Conservation (phyloP, 2,888 invertebrate species). For the Cremastinae sp. region DNA sequence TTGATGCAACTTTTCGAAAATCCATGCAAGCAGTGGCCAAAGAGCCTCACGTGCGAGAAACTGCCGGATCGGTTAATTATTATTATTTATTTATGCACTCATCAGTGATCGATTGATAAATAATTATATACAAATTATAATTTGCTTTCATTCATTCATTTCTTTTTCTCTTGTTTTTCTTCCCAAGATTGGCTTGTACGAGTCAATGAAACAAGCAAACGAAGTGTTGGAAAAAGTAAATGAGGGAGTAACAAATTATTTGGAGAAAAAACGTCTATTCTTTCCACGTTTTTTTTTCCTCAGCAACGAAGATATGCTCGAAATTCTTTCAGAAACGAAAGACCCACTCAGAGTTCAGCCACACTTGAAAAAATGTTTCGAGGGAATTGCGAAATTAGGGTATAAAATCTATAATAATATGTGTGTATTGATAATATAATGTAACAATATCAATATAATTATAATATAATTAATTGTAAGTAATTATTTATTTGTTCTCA, state of each 20-base stretch:
- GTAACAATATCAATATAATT: too few relatives aligned
- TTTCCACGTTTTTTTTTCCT: slow-evolving; percentile 95
- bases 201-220: slow-evolving; percentile 86
- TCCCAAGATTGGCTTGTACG: slow-evolving; percentile 83
- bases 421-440: too few relatives aligned
- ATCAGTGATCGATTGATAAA: background rate
- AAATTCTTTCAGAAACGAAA: slow-evolving; percentile 94
- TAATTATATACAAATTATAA: slow-evolving; percentile 4
- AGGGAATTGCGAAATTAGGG: slow-evolving; percentile 89
- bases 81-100: background rate
- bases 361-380: slow-evolving; percentile 93
- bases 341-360: slow-evolving; percentile 92
- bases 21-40: slow-evolving; percentile 85
- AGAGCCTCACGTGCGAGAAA: slow-evolving; percentile 85
- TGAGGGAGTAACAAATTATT: slow-evolving; percentile 90
- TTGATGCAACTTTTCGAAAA: slow-evolving; percentile 85
- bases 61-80: slow-evolving; percentile 82
- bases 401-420: too few relatives aligned
- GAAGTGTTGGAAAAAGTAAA: slow-evolving; percentile 89
- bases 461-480: too few relatives aligned
- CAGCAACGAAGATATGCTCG: slow-evolving; percentile 94
- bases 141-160: background rate
- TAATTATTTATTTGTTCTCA: background rate
- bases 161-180: background rate
- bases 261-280: slow-evolving; percentile 91